Evolutionary conservation across 2,888 invertebrate genomes (phyloP).

Genomic region (Synanthedon andrenaeformis): DNA sequence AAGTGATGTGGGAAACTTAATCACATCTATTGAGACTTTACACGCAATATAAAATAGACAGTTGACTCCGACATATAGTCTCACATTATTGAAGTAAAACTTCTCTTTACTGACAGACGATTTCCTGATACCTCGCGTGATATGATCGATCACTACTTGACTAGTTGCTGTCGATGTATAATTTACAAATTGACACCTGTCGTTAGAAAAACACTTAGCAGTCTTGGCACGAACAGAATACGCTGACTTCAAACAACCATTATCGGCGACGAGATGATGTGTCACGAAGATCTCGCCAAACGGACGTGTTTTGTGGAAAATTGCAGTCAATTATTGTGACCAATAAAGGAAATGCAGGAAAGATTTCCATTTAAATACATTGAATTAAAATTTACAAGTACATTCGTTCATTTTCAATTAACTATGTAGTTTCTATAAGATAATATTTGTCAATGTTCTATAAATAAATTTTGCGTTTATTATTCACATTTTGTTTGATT

Average conservation of each 20-base stretch:
- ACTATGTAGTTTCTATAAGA: no score
- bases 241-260: not conserved
- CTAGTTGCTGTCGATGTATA: not conserved
- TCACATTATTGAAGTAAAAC: not conserved
- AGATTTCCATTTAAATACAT: no score
- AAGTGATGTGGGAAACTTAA: slow-evolving; percentile 1
- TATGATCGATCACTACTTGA: not conserved
- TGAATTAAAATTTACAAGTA: not conserved
- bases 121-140: not conserved
- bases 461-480: no score
- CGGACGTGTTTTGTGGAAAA: no score
- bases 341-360: no score
- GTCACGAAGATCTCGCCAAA: no score
- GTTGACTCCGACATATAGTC: not conserved
- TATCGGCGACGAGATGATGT: no score
- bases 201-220: not conserved
- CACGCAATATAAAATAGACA: not conserved
- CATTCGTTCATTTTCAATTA: no score
- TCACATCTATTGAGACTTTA: slow-evolving; percentile 5
- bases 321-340: no score
- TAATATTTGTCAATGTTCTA: no score
- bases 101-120: not conserved
- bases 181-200: not conserved
- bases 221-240: not conserved
- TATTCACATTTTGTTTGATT: no score